Evolutionary conservation across 1,140 invertebrate genomes (phyloP).

Genomic region (Schlechtendalia chinensis): DNA sequence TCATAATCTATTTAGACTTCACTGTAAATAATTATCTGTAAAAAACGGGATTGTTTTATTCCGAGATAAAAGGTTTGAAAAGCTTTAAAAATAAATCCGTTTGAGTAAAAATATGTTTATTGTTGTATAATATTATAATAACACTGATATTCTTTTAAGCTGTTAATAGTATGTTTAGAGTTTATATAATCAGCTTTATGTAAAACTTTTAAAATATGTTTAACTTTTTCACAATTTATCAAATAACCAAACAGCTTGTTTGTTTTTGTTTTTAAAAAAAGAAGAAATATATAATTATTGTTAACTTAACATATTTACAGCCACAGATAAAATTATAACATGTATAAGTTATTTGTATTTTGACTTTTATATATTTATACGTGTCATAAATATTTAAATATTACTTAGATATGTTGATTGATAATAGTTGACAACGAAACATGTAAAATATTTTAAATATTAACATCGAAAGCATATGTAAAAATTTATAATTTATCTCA

Average conservation of each 20-base stretch:
- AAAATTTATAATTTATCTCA: no score
- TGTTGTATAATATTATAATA: not conserved
- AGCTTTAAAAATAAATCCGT: not conserved
- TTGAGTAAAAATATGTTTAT: slow-evolving; percentile 4
- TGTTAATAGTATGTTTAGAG: not conserved
- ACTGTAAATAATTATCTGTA: no score
- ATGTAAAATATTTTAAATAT: no score
- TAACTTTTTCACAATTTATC: not conserved
- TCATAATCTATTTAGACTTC: no score
- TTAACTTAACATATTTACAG: not conserved
- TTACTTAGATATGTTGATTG: no score
- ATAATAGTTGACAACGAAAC: no score
- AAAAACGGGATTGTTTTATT: no score
- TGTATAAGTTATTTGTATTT: not conserved
- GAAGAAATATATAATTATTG: not conserved
- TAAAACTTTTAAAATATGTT: not conserved
- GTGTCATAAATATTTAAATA: no score
- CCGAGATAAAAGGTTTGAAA: not conserved
- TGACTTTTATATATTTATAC: no score
- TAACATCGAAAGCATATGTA: no score
- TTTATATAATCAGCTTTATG: not conserved
- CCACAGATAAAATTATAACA: not conserved
- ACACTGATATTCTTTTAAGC: slow-evolving; percentile 7
- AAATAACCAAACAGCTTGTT: slow-evolving; percentile 5
- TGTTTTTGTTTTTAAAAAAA: not conserved